Conservation (phyloP, 2,888 invertebrate genomes). For the Tupiocoris notatus region DNA sequence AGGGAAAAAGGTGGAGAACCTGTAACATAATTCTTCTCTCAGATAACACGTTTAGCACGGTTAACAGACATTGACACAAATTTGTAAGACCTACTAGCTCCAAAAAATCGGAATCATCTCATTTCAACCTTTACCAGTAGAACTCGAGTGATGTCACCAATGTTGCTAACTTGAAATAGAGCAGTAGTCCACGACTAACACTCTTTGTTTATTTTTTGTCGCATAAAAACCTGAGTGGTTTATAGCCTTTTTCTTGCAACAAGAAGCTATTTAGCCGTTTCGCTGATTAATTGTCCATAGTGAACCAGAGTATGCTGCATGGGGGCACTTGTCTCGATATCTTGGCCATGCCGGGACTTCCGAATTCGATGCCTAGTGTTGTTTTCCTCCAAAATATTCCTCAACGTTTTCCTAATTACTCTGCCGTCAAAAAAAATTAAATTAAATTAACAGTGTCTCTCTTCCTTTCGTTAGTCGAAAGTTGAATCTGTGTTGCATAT, state of each 20-base stretch:
- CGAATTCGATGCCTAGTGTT: conserved; percentile 15
- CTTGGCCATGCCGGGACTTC: conserved; percentile 48
- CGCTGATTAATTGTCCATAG: conserved; percentile 18
- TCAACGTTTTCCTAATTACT: background rate
- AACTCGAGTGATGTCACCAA: background rate
- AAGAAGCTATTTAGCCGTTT: background rate
- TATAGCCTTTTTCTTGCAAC: background rate
- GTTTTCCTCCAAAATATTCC: conserved; percentile 32
- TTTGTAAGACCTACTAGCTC: too few species aligned
- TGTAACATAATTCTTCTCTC: too few species aligned
- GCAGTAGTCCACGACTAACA: background rate
- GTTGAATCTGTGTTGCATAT: conserved; percentile 47
- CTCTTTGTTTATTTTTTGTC: too few species aligned
- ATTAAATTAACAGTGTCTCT: background rate
- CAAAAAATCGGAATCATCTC: too few species aligned
- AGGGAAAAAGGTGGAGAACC: too few species aligned
- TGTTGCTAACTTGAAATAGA: background rate
- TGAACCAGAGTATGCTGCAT: conserved; percentile 42
- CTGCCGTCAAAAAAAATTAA: background rate
- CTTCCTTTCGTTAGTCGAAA: conserved; percentile 27
- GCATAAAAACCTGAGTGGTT: too few species aligned
- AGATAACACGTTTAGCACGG: too few species aligned
- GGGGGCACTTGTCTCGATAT: conserved; percentile 44
- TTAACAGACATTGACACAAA: too few species aligned
- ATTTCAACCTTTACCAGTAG: background rate